These are phyloP conservation scores for Brachirus orientalis DNA, from an alignment of 2,113 vertebrate genomes.

Conservation along the genomic window DNA sequence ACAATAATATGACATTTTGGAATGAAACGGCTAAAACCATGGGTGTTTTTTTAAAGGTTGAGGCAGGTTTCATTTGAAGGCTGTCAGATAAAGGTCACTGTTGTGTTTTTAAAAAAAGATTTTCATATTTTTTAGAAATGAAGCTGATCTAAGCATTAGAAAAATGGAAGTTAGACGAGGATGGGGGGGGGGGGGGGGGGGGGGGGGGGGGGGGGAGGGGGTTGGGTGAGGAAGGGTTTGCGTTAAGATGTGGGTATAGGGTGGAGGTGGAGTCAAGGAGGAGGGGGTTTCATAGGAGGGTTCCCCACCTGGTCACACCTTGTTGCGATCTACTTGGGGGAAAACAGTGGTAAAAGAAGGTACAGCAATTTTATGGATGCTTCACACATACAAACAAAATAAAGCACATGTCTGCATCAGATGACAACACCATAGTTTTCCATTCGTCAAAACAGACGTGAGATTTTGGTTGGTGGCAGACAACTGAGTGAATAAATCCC, in stretches of 20 bases:
- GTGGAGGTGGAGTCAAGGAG: conserved; percentile 20
- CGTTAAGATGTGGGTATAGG: conserved; percentile 26
- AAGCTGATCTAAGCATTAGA: conserved; percentile 52
- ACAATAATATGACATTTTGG: not conserved
- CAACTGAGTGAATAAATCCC: conserved; percentile 5
- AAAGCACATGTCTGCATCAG: conserved; percentile 62
- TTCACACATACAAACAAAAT: conserved; percentile 69
- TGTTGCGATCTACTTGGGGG: conserved; percentile 84
- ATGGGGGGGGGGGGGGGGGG: conserved; percentile 15
- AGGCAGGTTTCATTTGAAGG: conserved; percentile 66
- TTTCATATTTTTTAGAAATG: conserved; percentile 16
- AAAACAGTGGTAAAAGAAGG: conserved; percentile 80
- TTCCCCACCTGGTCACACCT: conserved; percentile 84
- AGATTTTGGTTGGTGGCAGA: no score
- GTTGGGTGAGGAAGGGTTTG: conserved; percentile 1
- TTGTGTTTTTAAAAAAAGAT: conserved; percentile 40
- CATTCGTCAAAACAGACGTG: conserved; percentile 11
- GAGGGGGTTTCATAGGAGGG: conserved; percentile 53
- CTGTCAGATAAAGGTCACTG: conserved; percentile 59
- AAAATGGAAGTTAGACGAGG: conserved; percentile 42
- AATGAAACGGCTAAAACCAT: conserved; percentile 4
- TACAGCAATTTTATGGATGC: conserved; percentile 79
- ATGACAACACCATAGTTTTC: conserved; percentile 42
- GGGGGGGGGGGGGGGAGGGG: conserved; percentile 18
- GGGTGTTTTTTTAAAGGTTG: not conserved